Evolutionary conservation across 2,113 vertebrate genomes (phyloP), one percentile per base, ranked within the genome.

Genomic region (Leptobrachium ailaonicum): DNA sequence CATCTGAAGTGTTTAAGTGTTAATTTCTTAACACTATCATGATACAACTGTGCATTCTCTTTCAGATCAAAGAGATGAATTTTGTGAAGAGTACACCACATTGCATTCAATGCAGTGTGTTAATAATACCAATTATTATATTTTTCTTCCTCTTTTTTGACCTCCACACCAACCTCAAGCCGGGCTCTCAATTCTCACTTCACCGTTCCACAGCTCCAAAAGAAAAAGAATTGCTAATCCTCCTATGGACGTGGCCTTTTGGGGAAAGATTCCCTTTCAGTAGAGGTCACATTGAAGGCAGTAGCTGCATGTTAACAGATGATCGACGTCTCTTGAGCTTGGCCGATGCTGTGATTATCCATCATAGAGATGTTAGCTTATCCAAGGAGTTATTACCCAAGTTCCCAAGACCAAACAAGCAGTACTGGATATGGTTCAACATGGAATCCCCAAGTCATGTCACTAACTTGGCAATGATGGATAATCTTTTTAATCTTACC

Each of bases 401-500:
- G 0, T 3, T 68, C 0, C 87, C 83, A 0, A 47, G 87, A 6
- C 82, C 64, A 0, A 56, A 64, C 0, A 66, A 45, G 45, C 89
- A 90, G 77, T 69, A 1, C 68, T 89, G 90, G 89, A 76, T 90
- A 68, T 89, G 90, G 90, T 82, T 87, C 54, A 90, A 66, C 79
- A 0, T 87, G 83, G 89, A 89, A 69, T 82, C 85, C 0, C 88
- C 87, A 0, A 80, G 66, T 71, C 13, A 86, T 44, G 73, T 82
- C 0, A 7, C 4, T 0, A 82, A 86, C 1, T 79, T 86, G 53
- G 0, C 4, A 0, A 78, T 82, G 44, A 84, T 88, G 85, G 77
- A 83, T 0, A 73, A 85, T 7, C 45, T 83, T 73, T 89, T 91
- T 83, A 88, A 86, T 71, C 76, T 91, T 32, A 89, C 90, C 69